A percentile compares a stretch with the other conserved stretches of the same genome.
These are phyloP conservation scores for Coboldia fuscipes DNA, from an alignment of 1,140 invertebrate genomes.

Conservation along the genomic window DNA sequence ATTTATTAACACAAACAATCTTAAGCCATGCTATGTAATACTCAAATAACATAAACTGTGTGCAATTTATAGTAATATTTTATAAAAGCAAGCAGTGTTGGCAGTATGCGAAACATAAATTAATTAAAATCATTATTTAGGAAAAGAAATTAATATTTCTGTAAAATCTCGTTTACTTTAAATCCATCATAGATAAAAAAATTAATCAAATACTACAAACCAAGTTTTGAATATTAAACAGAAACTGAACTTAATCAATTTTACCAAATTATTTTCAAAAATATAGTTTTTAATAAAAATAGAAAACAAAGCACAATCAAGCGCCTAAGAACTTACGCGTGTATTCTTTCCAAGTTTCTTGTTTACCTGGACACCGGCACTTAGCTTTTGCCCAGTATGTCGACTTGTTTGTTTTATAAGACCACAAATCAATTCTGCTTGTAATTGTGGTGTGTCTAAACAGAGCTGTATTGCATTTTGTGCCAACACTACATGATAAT, in stretches of 20 bases:
- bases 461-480: constrained; percentile 86
- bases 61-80: too few species aligned
- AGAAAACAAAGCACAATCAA: constrained; percentile 1
- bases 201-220: background rate
- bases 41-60: too few species aligned
- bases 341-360: constrained; percentile 24
- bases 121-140: too few species aligned
- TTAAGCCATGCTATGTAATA: too few species aligned
- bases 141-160: too few species aligned
- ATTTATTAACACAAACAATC: too few species aligned
- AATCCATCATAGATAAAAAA: background rate
- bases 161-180: too few species aligned
- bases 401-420: constrained; percentile 82
- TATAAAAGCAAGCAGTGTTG: too few species aligned
- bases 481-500: constrained; percentile 85
- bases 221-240: background rate
- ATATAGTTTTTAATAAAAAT: background rate
- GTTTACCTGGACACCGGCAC: constrained; percentile 70
- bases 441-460: constrained; percentile 68
- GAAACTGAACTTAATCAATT: too few species aligned
- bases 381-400: constrained; percentile 58
- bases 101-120: too few species aligned
- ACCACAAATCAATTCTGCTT: constrained; percentile 78
- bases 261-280: too few species aligned
- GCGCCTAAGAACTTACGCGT: constrained; percentile 17